phyloP scores from a whole-genome alignment of 2,888 invertebrate genomes.

The Pollenia griseotomentosa region DNA sequence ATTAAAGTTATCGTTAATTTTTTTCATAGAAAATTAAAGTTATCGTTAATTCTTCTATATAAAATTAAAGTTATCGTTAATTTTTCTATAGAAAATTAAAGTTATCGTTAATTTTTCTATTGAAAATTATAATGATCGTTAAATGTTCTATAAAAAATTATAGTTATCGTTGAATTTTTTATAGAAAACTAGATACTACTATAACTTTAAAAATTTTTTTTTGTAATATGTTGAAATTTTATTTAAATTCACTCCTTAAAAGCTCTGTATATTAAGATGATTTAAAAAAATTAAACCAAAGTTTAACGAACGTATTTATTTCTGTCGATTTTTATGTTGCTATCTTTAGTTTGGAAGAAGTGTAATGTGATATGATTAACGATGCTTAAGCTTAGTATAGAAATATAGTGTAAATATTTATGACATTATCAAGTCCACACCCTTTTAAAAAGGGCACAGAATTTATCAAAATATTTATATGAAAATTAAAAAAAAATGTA shows the following conservation, averaged over 20 bases:
- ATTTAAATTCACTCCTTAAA: not conserved
- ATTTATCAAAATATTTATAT: too few species aligned
- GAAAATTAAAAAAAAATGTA: too few species aligned
- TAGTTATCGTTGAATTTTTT: too few species aligned
- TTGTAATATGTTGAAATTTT: not conserved
- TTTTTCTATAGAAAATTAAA: too few species aligned
- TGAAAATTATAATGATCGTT: too few species aligned
- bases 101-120: too few species aligned
- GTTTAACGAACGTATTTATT: conserved; percentile 28
- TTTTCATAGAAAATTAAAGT: too few species aligned
- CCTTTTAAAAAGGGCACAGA: conserved; percentile 7
- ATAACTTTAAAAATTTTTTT: not conserved
- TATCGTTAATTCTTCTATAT: too few species aligned
- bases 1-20: too few species aligned
- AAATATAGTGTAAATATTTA: conserved; percentile 28
- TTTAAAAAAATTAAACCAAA: not conserved
- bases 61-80: too few species aligned
- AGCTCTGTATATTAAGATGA: not conserved
- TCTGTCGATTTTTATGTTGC: conserved; percentile 4
- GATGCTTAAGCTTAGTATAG: not conserved
- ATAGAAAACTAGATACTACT: too few species aligned
- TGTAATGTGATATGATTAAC: conserved; percentile 31
- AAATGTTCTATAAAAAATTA: too few species aligned
- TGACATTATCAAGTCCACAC: conserved; percentile 44
- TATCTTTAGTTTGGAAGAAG: not conserved